Percentiles rank a stretch among this genome's conserved stretches.
phyloP scores from a whole-genome alignment of 2,888 invertebrate species.

The Nebria salina region DNA sequence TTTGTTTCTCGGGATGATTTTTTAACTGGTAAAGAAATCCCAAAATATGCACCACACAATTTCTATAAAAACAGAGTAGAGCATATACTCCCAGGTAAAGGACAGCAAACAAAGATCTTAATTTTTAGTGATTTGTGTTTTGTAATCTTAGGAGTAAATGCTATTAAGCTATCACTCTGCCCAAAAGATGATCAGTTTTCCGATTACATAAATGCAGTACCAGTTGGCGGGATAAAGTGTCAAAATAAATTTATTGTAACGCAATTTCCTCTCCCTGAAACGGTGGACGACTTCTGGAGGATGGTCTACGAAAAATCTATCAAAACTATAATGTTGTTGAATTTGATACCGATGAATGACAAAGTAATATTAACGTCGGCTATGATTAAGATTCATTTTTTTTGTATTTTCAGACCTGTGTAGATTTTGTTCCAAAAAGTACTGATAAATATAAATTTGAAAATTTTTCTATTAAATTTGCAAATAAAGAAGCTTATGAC shows the following conservation, averaged over 20 bases:
- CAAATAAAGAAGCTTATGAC: too few relatives aligned
- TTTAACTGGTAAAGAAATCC: too few relatives aligned
- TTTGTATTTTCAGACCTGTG: too few relatives aligned
- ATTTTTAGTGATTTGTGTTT: not conserved
- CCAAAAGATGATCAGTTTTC: not conserved
- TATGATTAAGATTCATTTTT: not conserved
- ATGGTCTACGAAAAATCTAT: not conserved
- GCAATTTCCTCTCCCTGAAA: not conserved
- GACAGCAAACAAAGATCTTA: not conserved
- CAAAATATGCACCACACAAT: too few relatives aligned
- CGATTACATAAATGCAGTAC: slow-evolving; percentile 3
- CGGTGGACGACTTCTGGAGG: not conserved
- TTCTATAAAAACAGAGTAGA: not conserved
- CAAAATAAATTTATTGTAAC: not conserved
- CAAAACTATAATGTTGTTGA: not conserved
- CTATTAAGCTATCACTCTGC: too few relatives aligned
- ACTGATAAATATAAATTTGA: too few relatives aligned
- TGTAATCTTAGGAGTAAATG: too few relatives aligned
- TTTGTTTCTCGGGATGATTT: too few relatives aligned
- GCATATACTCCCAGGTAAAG: not conserved
- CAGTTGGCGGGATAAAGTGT: not conserved
- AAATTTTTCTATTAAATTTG: too few relatives aligned
- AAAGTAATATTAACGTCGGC: not conserved
- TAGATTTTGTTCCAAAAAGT: too few relatives aligned
- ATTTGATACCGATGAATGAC: not conserved